These are phyloP conservation scores for Lasioglossum morio DNA, from an alignment of 2,888 invertebrate genomes.

Conservation along the genomic window DNA sequence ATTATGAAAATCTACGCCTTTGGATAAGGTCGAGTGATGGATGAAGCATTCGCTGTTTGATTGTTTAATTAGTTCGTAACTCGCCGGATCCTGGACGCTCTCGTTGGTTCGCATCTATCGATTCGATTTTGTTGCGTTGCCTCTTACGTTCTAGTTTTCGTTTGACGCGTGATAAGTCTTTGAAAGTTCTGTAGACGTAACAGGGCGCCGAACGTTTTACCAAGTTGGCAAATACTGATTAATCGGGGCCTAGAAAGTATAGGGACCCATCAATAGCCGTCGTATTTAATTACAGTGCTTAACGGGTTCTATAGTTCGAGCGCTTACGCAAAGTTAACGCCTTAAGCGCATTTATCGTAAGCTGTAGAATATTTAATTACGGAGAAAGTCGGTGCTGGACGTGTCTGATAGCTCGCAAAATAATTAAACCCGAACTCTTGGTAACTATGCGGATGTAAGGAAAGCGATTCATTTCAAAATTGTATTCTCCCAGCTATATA, in stretches of 20 bases:
- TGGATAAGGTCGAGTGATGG: not conserved
- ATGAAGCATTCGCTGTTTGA: not conserved
- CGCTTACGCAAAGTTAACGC: conserved; percentile 25
- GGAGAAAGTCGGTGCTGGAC: conserved; percentile 11
- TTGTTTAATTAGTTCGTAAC: conserved; percentile 19
- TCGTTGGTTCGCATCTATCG: not conserved
- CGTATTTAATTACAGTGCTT: conserved; percentile 45
- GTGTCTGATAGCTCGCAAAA: not conserved
- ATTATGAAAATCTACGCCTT: not conserved
- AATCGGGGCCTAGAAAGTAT: conserved; percentile 36
- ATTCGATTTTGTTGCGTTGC: conserved; percentile 1
- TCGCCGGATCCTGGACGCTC: not conserved
- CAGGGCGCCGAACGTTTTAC: conserved; percentile 8
- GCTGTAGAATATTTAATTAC: conserved; percentile 26
- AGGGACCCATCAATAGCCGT: conserved; percentile 42
- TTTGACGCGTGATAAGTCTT: conserved; percentile 6
- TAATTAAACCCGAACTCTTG: not conserved
- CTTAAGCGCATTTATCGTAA: conserved; percentile 26
- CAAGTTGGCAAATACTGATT: conserved; percentile 42
- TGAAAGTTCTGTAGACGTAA: conserved; percentile 6
- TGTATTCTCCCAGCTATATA: not conserved
- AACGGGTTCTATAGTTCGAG: conserved; percentile 19
- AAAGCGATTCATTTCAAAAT: not conserved
- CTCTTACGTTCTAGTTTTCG: not conserved
- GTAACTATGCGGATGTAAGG: not conserved